Conservation (phyloP, 1,140 invertebrate genomes). For the Pollicipes pollicipes region DNA sequence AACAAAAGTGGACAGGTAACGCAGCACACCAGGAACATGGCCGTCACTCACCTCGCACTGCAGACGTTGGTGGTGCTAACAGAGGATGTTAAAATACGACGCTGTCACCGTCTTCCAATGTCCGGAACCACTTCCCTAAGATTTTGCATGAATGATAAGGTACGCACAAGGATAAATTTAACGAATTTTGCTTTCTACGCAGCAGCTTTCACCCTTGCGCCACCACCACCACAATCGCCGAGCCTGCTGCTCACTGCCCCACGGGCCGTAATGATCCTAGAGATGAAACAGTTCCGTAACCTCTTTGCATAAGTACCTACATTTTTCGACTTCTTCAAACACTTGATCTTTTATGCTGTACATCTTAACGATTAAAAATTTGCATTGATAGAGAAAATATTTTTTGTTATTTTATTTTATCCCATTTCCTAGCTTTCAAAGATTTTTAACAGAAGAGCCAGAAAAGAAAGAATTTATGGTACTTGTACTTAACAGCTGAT, state of each 20-base stretch:
- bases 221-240: not conserved
- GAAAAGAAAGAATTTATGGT: too few species aligned
- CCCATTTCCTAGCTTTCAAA: too few species aligned
- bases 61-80: not conserved
- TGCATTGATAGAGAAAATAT: too few species aligned
- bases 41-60: not conserved
- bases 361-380: too few species aligned
- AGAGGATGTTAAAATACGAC: too few species aligned
- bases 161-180: not conserved
- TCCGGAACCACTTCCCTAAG: too few species aligned
- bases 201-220: not conserved
- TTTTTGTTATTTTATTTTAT: too few species aligned
- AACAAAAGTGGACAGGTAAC: too few species aligned
- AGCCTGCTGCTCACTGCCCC: not conserved
- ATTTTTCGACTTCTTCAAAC: too few species aligned
- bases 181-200: not conserved
- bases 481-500: too few species aligned
- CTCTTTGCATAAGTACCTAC: not conserved
- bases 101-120: not conserved
- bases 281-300: not conserved
- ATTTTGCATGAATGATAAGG: not conserved
- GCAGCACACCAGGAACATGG: not conserved
- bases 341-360: too few species aligned
- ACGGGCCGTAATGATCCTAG: not conserved
- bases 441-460: too few species aligned